These are phyloP conservation scores for Euwallacea fornicatus DNA, from an alignment of 1,140 invertebrate genomes.

Conservation along the genomic window DNA sequence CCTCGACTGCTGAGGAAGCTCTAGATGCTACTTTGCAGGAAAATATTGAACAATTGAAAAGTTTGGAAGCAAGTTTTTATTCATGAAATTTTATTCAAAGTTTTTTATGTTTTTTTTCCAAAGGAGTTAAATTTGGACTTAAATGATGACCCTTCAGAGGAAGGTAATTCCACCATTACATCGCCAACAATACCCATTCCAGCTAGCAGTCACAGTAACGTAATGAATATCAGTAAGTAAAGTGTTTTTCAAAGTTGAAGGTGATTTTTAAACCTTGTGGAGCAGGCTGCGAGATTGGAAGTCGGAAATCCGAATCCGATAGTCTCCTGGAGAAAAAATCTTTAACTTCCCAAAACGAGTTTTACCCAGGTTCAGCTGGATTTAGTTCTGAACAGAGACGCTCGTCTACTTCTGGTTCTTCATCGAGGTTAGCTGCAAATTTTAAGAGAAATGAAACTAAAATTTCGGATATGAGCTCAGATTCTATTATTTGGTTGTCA, in stretches of 20 bases:
- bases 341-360: slow-evolving; percentile 39
- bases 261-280: background rate
- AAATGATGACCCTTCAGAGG: slow-evolving; percentile 38
- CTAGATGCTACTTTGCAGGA: slow-evolving; percentile 53
- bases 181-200: slow-evolving; percentile 66
- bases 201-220: slow-evolving; percentile 54
- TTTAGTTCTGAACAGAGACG: slow-evolving; percentile 2
- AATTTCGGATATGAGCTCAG: slow-evolving; percentile 88
- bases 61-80: slow-evolving; percentile 43
- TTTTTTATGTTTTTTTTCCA: slow-evolving; percentile 12
- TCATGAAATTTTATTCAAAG: slow-evolving; percentile 4
- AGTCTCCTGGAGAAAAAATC: slow-evolving; percentile 41
- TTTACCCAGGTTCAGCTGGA: slow-evolving; percentile 37
- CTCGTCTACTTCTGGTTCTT: slow-evolving; percentile 16
- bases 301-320: slow-evolving; percentile 56
- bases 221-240: slow-evolving; percentile 58
- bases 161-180: slow-evolving; percentile 47
- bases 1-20: slow-evolving; percentile 55
- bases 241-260: background rate
- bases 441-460: slow-evolving; percentile 57
- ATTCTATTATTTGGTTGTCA: slow-evolving; percentile 89
- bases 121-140: slow-evolving; percentile 40
- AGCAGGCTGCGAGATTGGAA: slow-evolving; percentile 61
- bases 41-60: slow-evolving; percentile 45
- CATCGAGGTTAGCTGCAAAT: slow-evolving; percentile 39